These are phyloP conservation scores for Phrynocephalus versicolor DNA, from an alignment of 2,113 vertebrate genomes.

Conservation along the genomic window DNA sequence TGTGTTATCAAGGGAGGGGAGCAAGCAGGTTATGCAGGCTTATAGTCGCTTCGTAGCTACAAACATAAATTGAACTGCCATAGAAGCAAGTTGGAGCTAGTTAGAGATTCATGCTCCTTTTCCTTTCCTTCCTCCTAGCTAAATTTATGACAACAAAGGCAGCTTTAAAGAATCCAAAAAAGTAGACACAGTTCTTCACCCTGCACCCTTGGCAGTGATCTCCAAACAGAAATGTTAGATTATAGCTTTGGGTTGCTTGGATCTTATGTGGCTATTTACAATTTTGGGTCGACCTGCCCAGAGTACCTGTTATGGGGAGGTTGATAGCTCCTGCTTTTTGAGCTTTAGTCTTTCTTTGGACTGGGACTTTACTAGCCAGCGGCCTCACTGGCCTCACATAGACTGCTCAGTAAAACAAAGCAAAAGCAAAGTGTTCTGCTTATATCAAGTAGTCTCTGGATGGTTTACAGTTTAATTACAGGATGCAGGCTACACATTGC, in stretches of 20 bases:
- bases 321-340: too few relatives aligned
- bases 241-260: neutral
- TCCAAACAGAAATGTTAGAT: conserved; percentile 3
- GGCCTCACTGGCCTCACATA: too few relatives aligned
- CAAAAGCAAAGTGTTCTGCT: too few relatives aligned
- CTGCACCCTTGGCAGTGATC: neutral
- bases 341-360: too few relatives aligned
- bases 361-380: too few relatives aligned
- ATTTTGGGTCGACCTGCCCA: too few relatives aligned
- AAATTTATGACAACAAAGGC: neutral
- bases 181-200: neutral
- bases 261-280: too few relatives aligned
- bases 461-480: too few relatives aligned
- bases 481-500: too few relatives aligned
- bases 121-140: neutral
- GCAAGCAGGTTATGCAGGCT: neutral
- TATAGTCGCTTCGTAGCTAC: neutral
- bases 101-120: neutral
- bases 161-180: conserved; percentile 19
- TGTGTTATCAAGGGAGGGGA: neutral
- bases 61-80: conserved; percentile 3
- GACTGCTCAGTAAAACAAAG: too few relatives aligned
- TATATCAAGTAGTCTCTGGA: too few relatives aligned
- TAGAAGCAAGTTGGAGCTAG: conserved; percentile 20
- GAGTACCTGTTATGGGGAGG: too few relatives aligned